Evolutionary conservation across 2,888 invertebrate species (phyloP), one percentile per base, ranked within the genome.

Genomic region (Drosophila sordidula): DNA sequence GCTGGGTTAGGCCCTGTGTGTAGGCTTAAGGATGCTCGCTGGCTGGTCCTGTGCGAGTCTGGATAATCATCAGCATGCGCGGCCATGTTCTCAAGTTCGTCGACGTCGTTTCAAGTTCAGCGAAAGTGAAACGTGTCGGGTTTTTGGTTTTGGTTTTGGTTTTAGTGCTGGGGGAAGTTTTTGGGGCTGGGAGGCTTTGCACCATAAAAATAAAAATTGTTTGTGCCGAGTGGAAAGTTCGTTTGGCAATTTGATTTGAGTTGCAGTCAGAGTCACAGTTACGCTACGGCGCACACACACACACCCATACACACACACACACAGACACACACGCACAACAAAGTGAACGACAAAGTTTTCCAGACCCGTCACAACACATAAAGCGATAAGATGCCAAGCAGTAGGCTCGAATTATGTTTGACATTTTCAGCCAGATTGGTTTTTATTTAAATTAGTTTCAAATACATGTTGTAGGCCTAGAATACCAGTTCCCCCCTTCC

Each of bases 401-500:
- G 78, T 78, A 62, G 79, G 65, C 68, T 72, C 72, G 65, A 76
- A 79, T 79, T 79, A 79, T 78, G 62, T 73, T 73, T 78, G 79
- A 70, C 71, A 76, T 78, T 78, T 75, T 75, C 76, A 79, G 85
- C 82, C 76, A 84, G 83, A 84, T 84, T 87, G 83, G 84, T 80
- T 85, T 88, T 85, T 85, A 85, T 85, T 85, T 84, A 86, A 86
- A 86, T 86, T 88, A 86, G 87, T 88, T 88, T 84, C 63, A 52
- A 77, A 79, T 85, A 83, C 76, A 84, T 78, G 69, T 54, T 45
- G 50, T 73, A 8, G 56, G 52, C 72, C 55, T 42, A 56, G 63
- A 47, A 44, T 49, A 56, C 22, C 39, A 63, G 29, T 36, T 14
- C 29, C 11, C 41, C 12, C 8, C 2, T 22, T 16, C 3, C 45